A percentile compares a stretch with the other conserved stretches of the same genome.
Conservation (phyloP, 2,888 invertebrate genomes). For the Xylocampa areola region DNA sequence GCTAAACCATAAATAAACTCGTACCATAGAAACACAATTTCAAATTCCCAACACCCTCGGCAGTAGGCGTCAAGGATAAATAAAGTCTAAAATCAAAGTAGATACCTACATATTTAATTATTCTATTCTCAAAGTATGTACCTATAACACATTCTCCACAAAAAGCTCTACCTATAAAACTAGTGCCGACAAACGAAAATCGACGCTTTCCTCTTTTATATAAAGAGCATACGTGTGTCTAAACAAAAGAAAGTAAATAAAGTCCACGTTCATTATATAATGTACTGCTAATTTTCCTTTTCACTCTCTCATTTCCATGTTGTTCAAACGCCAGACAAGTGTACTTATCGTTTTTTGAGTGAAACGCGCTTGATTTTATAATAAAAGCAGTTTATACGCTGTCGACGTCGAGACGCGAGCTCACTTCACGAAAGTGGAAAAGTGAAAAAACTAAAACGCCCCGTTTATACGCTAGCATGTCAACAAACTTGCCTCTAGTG, state of each 20-base stretch:
- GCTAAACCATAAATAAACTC: no score
- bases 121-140: not conserved
- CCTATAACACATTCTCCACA: not conserved
- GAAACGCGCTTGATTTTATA: slow-evolving; percentile 79
- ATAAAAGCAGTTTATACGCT: slow-evolving; percentile 75
- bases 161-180: slow-evolving; percentile 18
- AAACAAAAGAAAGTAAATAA: slow-evolving; percentile 57
- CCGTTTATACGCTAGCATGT: slow-evolving; percentile 62
- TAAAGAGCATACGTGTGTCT: slow-evolving; percentile 34
- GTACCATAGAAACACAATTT: no score
- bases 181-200: slow-evolving; percentile 25
- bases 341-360: slow-evolving; percentile 67
- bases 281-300: slow-evolving; percentile 69
- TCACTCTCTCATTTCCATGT: slow-evolving; percentile 69
- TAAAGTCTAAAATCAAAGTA: no score
- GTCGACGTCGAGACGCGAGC: slow-evolving; percentile 68
- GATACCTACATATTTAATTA: no score
- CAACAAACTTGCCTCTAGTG: slow-evolving; percentile 67
- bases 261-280: slow-evolving; percentile 58
- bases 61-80: no score
- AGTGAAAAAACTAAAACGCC: slow-evolving; percentile 62
- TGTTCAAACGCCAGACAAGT: slow-evolving; percentile 67
- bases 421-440: slow-evolving; percentile 59
- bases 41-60: no score
- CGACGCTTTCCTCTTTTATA: slow-evolving; percentile 25